Evolutionary conservation across 2,113 vertebrate species (phyloP).

Genomic region (Hipposideros armiger): DNA sequence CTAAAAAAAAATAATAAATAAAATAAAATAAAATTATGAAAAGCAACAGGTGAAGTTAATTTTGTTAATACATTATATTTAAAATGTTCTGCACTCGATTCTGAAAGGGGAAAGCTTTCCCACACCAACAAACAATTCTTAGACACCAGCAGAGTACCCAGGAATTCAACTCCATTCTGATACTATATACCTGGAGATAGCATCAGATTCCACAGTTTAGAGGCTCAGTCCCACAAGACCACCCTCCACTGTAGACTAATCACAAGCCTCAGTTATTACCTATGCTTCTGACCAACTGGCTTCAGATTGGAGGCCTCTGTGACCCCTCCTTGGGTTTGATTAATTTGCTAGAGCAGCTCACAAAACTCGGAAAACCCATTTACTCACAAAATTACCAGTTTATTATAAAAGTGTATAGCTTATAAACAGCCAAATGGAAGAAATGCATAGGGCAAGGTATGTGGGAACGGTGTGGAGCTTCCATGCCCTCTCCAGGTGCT

Average conservation of each 20-base stretch:
- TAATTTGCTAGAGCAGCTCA: background rate
- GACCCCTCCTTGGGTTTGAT: background rate
- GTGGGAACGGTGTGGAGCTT: background rate
- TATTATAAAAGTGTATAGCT: background rate
- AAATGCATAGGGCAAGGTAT: background rate
- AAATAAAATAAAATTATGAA: slow-evolving; percentile 24
- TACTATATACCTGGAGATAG: background rate
- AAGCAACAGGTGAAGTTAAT: slow-evolving; percentile 29
- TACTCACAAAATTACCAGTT: background rate
- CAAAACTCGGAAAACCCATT: background rate
- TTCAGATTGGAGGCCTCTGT: background rate
- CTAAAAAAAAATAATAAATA: no score
- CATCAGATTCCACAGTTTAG: background rate
- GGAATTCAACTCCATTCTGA: background rate
- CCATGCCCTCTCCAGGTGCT: fast-evolving
- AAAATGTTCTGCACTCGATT: background rate
- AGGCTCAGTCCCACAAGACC: background rate
- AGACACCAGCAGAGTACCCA: background rate
- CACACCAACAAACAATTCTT: background rate
- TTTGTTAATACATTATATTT: background rate
- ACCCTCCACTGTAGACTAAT: background rate
- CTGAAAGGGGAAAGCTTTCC: background rate
- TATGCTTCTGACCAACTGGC: background rate
- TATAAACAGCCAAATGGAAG: background rate
- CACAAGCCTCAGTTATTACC: background rate